phyloP scores from a whole-genome alignment of 2,888 invertebrate genomes.

The Diaphora mendica region DNA sequence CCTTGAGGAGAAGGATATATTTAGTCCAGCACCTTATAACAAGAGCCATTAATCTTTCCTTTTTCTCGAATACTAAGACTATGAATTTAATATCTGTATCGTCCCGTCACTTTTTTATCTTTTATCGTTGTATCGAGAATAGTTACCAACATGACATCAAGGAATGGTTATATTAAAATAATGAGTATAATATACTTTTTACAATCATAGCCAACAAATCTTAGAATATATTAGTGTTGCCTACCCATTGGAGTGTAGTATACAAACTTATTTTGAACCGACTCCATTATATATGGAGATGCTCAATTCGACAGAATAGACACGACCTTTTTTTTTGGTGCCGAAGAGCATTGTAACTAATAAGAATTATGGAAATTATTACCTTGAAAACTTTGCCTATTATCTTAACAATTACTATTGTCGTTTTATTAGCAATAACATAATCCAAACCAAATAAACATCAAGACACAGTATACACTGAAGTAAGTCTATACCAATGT shows the following conservation, averaged over 20 bases:
- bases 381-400: background rate
- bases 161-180: background rate
- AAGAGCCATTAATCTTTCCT: background rate
- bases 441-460: background rate
- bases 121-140: background rate
- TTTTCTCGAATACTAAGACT: background rate
- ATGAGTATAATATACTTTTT: background rate
- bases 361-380: no score
- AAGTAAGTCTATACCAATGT: slow-evolving; percentile 49
- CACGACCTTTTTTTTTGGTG: no score
- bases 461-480: slow-evolving; percentile 43
- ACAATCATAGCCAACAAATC: no score
- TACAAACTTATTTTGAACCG: background rate
- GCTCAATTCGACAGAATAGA: no score
- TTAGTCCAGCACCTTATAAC: background rate
- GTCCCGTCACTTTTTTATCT: background rate
- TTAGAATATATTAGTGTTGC: background rate
- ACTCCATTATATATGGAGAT: no score
- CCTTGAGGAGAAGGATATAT: background rate
- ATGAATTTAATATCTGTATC: background rate
- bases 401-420: background rate
- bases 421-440: background rate
- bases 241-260: background rate
- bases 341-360: no score
- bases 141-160: background rate